Evolutionary conservation across 1,140 invertebrate species (phyloP).

Genomic region (Drosophila cardini): DNA sequence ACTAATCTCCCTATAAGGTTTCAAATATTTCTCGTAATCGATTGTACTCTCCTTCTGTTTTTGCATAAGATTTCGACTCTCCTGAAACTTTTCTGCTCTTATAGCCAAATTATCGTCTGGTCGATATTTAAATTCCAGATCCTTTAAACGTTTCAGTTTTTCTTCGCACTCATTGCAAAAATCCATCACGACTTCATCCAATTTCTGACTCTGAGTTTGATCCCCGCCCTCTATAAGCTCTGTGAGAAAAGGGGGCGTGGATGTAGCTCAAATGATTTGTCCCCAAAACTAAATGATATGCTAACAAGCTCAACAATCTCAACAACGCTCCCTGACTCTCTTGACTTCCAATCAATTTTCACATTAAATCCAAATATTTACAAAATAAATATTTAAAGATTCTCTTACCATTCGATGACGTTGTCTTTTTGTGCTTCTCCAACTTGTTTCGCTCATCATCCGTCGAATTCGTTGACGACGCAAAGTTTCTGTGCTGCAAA

Average conservation of each 20-base stretch:
- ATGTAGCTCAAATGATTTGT: conserved; percentile 7
- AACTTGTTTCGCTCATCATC: conserved; percentile 52
- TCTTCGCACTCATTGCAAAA: not conserved
- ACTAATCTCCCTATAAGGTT: not conserved
- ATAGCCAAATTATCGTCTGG: not conserved
- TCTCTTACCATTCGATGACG: conserved; percentile 56
- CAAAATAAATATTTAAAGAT: conserved; percentile 47
- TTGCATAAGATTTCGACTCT: not conserved
- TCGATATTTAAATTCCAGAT: not conserved
- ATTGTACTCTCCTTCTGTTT: not conserved
- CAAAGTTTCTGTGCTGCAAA: conserved; percentile 66
- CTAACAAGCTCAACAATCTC: conserved; percentile 18
- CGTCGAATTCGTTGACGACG: conserved; percentile 38
- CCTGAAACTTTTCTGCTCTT: not conserved
- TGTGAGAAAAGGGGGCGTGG: conserved; percentile 1
- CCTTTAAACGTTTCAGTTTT: not conserved
- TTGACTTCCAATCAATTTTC: conserved; percentile 50
- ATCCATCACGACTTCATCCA: not conserved
- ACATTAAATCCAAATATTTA: conserved; percentile 66
- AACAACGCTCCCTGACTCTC: not conserved
- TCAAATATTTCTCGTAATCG: not conserved
- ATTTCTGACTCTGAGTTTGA: not conserved
- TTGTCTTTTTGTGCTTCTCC: conserved; percentile 63
- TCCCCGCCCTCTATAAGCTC: not conserved
- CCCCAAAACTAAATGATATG: not conserved